Percentiles rank a stretch among this genome's conserved stretches.
Conservation (phyloP, 2,797 vertebrate species). For the Ambastaia sidthimunki region DNA sequence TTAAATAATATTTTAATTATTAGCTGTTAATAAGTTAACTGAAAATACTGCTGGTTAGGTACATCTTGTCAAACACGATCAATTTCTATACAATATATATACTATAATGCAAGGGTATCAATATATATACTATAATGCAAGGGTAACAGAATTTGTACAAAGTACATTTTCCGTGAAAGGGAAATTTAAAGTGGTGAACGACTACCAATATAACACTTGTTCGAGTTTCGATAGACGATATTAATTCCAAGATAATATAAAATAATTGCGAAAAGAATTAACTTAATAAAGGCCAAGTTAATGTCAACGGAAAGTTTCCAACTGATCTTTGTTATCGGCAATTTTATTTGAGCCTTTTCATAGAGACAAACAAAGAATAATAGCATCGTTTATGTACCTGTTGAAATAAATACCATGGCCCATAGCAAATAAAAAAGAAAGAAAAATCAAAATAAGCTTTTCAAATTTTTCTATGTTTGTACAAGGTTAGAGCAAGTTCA, state of each 20-base stretch:
- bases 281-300: not conserved
- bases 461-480: conserved; percentile 21
- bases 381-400: conserved; percentile 37
- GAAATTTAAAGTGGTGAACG: not conserved
- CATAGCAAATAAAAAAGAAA: conserved; percentile 67
- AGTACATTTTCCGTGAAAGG: not conserved
- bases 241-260: not conserved
- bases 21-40: not conserved
- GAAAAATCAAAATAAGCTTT: conserved; percentile 68
- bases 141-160: not conserved
- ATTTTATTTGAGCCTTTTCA: conserved; percentile 54
- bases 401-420: conserved; percentile 35
- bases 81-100: not conserved
- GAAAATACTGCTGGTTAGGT: not conserved
- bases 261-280: not conserved
- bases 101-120: not conserved
- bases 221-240: not conserved
- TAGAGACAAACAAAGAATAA: conserved; percentile 50
- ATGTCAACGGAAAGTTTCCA: conserved; percentile 6
- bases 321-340: conserved; percentile 9
- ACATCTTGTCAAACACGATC: not conserved
- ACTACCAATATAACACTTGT: not conserved
- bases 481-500: conserved; percentile 37
- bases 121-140: not conserved
- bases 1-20: not conserved